Conservation (phyloP, 2,113 vertebrate species). For the Nerophis ophidion region DNA sequence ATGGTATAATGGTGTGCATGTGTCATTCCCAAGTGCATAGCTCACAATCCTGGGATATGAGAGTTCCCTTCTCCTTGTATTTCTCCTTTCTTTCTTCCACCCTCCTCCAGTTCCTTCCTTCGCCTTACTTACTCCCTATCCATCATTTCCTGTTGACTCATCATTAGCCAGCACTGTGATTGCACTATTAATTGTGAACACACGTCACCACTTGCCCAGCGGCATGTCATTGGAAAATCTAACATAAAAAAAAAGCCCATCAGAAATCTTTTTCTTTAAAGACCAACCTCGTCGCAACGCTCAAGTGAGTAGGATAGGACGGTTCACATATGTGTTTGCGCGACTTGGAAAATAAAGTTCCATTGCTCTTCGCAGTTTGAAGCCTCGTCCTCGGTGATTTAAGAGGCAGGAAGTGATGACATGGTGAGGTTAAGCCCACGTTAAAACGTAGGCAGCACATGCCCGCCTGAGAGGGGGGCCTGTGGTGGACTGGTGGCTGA, state of each 20-base stretch:
- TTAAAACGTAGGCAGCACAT: conserved; percentile 23
- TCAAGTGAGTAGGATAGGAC: background rate
- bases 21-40: conserved; percentile 28
- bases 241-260: background rate
- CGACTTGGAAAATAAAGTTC: background rate
- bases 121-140: conserved; percentile 40
- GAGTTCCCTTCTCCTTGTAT: conserved; percentile 17
- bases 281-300: background rate
- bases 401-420: conserved; percentile 51
- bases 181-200: conserved; percentile 29
- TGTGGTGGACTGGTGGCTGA: conserved; percentile 41
- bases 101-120: conserved; percentile 33
- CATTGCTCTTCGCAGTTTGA: conserved; percentile 16
- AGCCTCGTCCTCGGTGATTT: conserved; percentile 2
- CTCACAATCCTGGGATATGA: conserved; percentile 45
- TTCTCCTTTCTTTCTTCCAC: conserved; percentile 40
- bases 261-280: background rate
- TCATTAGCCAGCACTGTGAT: conserved; percentile 16
- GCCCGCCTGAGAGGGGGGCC: conserved; percentile 37
- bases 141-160: conserved; percentile 71
- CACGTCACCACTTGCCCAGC: conserved; percentile 8
- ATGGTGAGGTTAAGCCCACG: conserved; percentile 34
- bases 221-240: conserved; percentile 10
- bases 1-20: background rate
- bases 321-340: background rate